A percentile compares a stretch with the other conserved stretches of the same genome.
These are phyloP conservation scores for Pseudochirops corinnae DNA, from an alignment of 2,797 vertebrate genomes.

Conservation along the genomic window DNA sequence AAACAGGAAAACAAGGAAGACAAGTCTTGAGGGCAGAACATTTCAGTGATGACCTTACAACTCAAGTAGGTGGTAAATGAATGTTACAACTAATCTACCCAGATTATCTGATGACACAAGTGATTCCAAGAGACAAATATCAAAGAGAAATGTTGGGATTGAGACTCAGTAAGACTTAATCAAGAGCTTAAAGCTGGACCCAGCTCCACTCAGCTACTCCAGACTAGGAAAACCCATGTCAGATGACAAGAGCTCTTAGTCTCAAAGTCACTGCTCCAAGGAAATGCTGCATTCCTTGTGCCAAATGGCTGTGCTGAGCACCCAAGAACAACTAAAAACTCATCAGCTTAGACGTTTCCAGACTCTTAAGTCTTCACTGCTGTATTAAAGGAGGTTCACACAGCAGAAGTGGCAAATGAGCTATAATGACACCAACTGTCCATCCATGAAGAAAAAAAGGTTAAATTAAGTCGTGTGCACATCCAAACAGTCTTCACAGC, in stretches of 20 bases:
- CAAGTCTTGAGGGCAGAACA: not conserved
- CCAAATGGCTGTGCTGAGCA: not conserved
- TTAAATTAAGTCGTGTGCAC: not conserved
- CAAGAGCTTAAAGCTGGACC: not conserved
- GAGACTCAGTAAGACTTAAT: not conserved
- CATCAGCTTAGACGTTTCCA: not conserved
- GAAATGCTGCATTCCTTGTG: not conserved
- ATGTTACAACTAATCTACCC: not conserved
- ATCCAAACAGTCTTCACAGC: conserved; percentile 15
- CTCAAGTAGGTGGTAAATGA: not conserved
- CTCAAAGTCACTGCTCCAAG: conserved; percentile 41
- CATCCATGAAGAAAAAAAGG: not conserved
- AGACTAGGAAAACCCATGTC: conserved; percentile 15
- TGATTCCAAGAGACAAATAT: not conserved
- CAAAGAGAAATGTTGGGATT: not conserved
- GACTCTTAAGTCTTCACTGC: not conserved
- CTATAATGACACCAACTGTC: not conserved
- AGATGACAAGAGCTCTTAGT: not conserved
- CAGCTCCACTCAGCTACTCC: not conserved
- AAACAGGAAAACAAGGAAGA: not conserved
- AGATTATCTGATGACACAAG: not conserved
- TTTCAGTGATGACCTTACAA: not conserved
- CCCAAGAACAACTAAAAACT: not conserved
- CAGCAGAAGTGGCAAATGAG: not conserved
- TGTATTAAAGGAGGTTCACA: not conserved